Base-by-base conservation (phyloP, 2,888 invertebrate genomes). In the Lithophane semibrunnea region DNA sequence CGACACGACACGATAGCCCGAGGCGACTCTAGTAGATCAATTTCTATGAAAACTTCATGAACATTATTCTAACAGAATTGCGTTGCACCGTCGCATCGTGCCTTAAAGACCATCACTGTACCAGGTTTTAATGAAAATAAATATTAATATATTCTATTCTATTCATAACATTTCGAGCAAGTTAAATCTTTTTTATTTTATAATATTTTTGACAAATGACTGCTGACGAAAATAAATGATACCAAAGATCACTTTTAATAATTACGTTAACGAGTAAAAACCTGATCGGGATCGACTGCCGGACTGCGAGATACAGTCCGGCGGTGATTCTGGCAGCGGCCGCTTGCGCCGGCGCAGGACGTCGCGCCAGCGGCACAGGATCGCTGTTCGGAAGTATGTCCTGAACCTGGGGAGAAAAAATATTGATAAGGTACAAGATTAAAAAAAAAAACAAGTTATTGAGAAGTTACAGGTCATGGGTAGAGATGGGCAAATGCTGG, bases 311-410 rank as follows among this genome's bases (percentile, higher is more conserved):
- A 94, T 91, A 85, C 93, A 94, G 85, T 97, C 97, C 82, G 97
- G 95, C 12, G 97, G 97, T 1, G 97, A 97, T 66, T 95, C 97
- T 0, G 95, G 96, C 1, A 94, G 94, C 29, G 94, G 91, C 58
- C 95, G 91, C 90, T 95, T 95, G 82, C 94, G 94, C 5, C 94
- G 92, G 74, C 94, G 90, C 83, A 92, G 90, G 42, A 92, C 90
- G 44, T 94, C 94, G 0, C 97, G 97, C 97, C 97, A 97, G 68
- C 97, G 97, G 91, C 98, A 98, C 49, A 95, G 87, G 75, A 98
- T 97, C 5, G 97, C 98, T 72, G 97, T 97, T 86, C 97, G 97
- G 92, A 98, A 98, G 92, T 98, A 98, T 80, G 97, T 97, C 63
- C 98, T 96, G 93, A 98, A 98, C 92, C 98, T 98, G 95, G 0